phyloP scores from a whole-genome alignment of 2,888 invertebrate species.

The Sphecodes monilicornis region DNA sequence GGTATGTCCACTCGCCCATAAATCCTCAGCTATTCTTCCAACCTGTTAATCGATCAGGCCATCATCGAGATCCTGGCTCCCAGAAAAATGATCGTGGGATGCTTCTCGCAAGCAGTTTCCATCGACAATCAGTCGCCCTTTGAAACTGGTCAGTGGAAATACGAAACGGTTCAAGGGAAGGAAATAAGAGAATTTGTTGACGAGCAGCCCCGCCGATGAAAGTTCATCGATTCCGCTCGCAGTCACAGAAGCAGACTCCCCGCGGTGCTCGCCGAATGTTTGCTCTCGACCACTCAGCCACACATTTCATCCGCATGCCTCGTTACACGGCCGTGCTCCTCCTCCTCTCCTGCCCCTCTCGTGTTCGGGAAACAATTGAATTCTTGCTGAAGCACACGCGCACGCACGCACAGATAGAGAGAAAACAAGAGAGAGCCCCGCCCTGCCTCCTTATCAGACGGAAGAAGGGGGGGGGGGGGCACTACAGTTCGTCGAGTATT shows the following conservation, averaged over 20 bases:
- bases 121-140: slow-evolving; percentile 6
- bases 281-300: slow-evolving; percentile 11
- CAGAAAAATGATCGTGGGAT: not conserved
- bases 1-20: not conserved
- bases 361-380: slow-evolving; percentile 24
- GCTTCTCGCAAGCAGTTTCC: not conserved
- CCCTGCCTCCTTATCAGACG: not conserved
- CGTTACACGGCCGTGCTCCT: slow-evolving; percentile 8
- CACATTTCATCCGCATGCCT: slow-evolving; percentile 20
- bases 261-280: slow-evolving; percentile 17
- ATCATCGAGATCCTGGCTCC: not conserved
- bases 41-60: not conserved
- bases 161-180: not conserved
- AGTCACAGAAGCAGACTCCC: slow-evolving; percentile 14
- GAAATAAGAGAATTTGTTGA: slow-evolving; percentile 9
- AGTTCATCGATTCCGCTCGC: slow-evolving; percentile 12
- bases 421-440: not conserved
- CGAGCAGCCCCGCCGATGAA: not conserved
- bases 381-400: not conserved
- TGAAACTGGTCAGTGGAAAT: not conserved
- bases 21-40: not conserved
- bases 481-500: slow-evolving; percentile 4
- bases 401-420: not conserved
- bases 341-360: not conserved
- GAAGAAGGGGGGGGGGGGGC: not conserved